phyloP scores from a whole-genome alignment of 1,140 invertebrate species.

The Xylocopa sonorina region DNA sequence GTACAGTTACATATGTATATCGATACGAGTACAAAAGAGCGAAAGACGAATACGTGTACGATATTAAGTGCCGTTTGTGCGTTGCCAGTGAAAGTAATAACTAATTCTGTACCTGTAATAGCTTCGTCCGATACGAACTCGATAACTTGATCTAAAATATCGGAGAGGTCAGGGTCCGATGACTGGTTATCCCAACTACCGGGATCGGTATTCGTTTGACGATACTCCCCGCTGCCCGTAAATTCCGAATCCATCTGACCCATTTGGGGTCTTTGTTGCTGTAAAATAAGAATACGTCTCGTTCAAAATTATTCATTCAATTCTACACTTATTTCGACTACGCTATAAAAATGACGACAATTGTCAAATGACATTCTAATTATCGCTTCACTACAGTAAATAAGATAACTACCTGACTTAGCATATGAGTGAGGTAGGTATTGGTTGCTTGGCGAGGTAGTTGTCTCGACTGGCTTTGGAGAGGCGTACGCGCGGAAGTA shows the following conservation, averaged over 20 bases:
- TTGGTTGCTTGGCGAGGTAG: slow-evolving; percentile 82
- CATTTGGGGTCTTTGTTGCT: slow-evolving; percentile 79
- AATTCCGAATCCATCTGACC: slow-evolving; percentile 79
- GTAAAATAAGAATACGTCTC: slow-evolving; percentile 16
- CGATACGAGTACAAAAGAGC: not conserved
- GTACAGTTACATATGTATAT: not conserved
- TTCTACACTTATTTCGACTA: too few relatives aligned
- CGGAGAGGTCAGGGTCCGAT: slow-evolving; percentile 89
- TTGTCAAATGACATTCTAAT: too few relatives aligned
- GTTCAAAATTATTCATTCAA: not conserved
- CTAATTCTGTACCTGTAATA: slow-evolving; percentile 79
- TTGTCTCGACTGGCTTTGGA: slow-evolving; percentile 80
- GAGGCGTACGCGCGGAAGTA: slow-evolving; percentile 75
- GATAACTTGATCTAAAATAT: slow-evolving; percentile 92
- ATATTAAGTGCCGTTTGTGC: not conserved
- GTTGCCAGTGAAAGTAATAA: slow-evolving; percentile 1
- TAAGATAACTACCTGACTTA: slow-evolving; percentile 75
- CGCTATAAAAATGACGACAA: not conserved
- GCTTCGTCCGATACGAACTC: slow-evolving; percentile 87
- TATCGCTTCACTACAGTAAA: not conserved
- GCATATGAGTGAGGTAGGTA: slow-evolving; percentile 83
- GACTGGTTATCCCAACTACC: slow-evolving; percentile 80
- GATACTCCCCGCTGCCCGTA: slow-evolving; percentile 73
- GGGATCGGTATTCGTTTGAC: slow-evolving; percentile 71
- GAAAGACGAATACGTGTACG: not conserved